Percentiles rank a stretch among this genome's conserved stretches.
Conservation (phyloP, 2,113 vertebrate genomes). For the Proteles cristata region DNA sequence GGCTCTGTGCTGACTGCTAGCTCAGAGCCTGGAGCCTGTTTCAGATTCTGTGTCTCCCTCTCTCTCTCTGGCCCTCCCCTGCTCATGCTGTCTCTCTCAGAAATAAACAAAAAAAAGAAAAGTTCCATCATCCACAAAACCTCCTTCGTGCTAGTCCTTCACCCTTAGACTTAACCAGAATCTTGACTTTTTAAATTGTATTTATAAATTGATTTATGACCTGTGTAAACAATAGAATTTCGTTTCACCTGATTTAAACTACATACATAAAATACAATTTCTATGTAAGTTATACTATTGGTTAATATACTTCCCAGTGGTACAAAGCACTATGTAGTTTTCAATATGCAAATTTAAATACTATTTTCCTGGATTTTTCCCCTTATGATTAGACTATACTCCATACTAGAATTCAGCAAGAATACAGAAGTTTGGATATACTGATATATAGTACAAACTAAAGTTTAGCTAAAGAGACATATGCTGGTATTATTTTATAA, state of each 20-base stretch:
- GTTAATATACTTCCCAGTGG: neutral
- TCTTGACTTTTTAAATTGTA: neutral
- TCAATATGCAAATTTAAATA: neutral
- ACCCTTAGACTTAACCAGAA: neutral
- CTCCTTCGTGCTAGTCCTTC: neutral
- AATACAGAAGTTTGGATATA: neutral
- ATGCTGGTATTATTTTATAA: neutral
- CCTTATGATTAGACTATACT: neutral
- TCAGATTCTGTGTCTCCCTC: too few relatives aligned
- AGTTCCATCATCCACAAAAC: neutral
- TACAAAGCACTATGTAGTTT: neutral
- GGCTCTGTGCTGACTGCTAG: too few relatives aligned
- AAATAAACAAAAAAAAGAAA: too few relatives aligned
- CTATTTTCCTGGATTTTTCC: neutral
- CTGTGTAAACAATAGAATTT: neutral
- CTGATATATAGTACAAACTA: neutral
- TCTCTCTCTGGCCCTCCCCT: too few relatives aligned
- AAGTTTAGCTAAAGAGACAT: neutral
- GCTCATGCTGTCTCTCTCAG: too few relatives aligned
- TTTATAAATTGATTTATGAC: neutral
- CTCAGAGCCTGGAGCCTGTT: too few relatives aligned
- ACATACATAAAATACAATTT: neutral
- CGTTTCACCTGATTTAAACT: constrained; percentile 11
- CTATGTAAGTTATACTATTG: neutral
- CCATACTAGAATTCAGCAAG: neutral